phyloP scores from a whole-genome alignment of 2,113 vertebrate species.

The Chionodraco myersi region DNA sequence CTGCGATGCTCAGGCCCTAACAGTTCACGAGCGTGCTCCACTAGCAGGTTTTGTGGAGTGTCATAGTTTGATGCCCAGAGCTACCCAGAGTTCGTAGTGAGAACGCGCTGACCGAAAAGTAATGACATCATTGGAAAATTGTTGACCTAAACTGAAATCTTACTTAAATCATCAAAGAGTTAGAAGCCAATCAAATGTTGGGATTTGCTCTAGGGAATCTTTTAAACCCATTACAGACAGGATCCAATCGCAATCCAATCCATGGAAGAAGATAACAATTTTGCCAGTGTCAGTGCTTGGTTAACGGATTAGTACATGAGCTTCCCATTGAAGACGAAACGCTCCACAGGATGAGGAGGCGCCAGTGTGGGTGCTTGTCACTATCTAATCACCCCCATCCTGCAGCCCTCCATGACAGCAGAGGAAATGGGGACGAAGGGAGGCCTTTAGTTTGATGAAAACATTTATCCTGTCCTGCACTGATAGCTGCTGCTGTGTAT shows the following conservation, averaged over 20 bases:
- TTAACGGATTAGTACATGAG: neutral
- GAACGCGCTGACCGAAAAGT: too few relatives aligned
- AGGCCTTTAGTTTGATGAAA: slow-evolving; percentile 74
- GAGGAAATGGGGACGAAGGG: slow-evolving; percentile 81
- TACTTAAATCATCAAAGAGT: neutral
- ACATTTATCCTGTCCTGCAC: slow-evolving; percentile 71
- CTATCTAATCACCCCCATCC: slow-evolving; percentile 79
- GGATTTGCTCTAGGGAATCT: too few relatives aligned
- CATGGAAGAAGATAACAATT: neutral
- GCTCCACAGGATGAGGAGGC: slow-evolving; percentile 81
- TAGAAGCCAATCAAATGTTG: neutral
- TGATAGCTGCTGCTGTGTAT: slow-evolving; percentile 58
- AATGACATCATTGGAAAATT: too few relatives aligned
- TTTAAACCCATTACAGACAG: too few relatives aligned
- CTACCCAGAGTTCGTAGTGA: too few relatives aligned
- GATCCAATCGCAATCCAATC: neutral
- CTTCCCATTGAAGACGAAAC: neutral
- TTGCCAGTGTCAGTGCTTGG: neutral
- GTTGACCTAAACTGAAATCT: neutral
- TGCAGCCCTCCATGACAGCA: slow-evolving; percentile 69
- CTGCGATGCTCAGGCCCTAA: too few relatives aligned
- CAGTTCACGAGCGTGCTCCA: too few relatives aligned
- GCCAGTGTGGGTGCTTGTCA: slow-evolving; percentile 71
- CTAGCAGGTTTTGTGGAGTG: too few relatives aligned
- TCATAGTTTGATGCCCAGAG: too few relatives aligned